Base-by-base conservation (phyloP, 2,888 invertebrate species). In the Ganaspis brasiliensis region DNA sequence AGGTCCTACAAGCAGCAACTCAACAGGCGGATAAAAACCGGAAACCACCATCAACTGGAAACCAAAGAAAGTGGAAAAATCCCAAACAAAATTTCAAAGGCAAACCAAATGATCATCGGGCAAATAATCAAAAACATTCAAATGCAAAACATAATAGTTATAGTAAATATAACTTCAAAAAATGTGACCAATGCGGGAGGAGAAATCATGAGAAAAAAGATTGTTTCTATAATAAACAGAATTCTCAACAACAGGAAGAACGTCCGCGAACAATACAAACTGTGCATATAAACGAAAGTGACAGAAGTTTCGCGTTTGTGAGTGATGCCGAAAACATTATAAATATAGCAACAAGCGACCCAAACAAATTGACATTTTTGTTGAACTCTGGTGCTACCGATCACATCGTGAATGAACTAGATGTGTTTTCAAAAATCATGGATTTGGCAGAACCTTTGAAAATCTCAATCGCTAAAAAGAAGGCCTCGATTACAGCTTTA, bases 381-480 rank as follows among this genome's bases (percentile, higher is more conserved):
- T 55, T 55, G 21, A 19, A 55, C 19, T 55, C 45, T 45, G 10
- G 3, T 10, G 45, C 45, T 5, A 45, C 45, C 2, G 45, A 45
- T 14, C 45, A 45, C 9, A 10, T 24, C 1, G 55, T 21, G 9
- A 55, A 55, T 9, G 2, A 19, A 19, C 55, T 21, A 10, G 21
- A 55, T 21, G 21, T 21, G 16, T 55, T 55, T 55, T 19, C 55
- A 2, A 55, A 16, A 8, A 19, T 55, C 19, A 10, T 10, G 55
- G 19, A 55, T 55, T 19, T 55, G 19, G 19, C 19, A 10, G 21
- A 19, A 55, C 21, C 21, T 21, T 31, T 80, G 9, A 73, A 81
- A 26, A 82, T 83, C 19, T 61, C 84, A 63, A 75, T 88, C 55
- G 89, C 89, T 72, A 88, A 88, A 82, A 75, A 82, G 72, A 83